Base-by-base conservation (phyloP, 2,113 vertebrate genomes). In the Gasterosteus aculeatus region DNA sequence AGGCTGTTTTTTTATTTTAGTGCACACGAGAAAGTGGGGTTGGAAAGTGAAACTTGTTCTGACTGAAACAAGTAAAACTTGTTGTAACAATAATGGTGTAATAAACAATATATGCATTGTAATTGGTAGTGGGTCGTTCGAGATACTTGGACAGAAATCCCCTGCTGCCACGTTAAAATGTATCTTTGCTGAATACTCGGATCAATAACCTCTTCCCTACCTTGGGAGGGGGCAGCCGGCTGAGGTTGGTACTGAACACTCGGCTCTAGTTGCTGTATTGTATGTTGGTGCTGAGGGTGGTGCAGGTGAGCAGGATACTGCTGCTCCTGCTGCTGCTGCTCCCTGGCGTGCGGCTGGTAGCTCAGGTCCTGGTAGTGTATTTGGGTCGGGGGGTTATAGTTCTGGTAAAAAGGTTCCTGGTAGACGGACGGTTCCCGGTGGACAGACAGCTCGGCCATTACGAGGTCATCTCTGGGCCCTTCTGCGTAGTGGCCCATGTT, bases 401-500 rank as follows among this genome's bases (percentile, higher is more conserved):
- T 92, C 60, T 85, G 82, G 72, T 86, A 84, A 58, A 71, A 72
- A 41, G 77, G 41, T n/a, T 89, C 90, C 54, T 89, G 89, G 69
- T 86, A 62, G 26, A 59, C 26, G 31, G 83, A 19, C 4, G 71
- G 87, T 42, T 94, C 92, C 33, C 87, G 78, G 77, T 94, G 91
- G 47, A 90, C 92, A 4, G 91, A 84, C 18, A 91, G 82, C 57
- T 94, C 90, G 0, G 88, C 47, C 90, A 93, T 90, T 67, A 90
- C 77, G 0, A 63, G 87, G 35, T 93, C 91, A 16, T 93, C 91
- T 54, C 69, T 47, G 10, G 79, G 74, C 18, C 85, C 87, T n/a
- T 93, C 92, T 0, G 79, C 35, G 49, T 88, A 89, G 41, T 89
- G 75, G 26, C 69, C 61, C 53, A 74, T 79, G 69, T 80, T 91